Conservation (phyloP, 1,140 invertebrate species). For the Subanguina moxae region DNA sequence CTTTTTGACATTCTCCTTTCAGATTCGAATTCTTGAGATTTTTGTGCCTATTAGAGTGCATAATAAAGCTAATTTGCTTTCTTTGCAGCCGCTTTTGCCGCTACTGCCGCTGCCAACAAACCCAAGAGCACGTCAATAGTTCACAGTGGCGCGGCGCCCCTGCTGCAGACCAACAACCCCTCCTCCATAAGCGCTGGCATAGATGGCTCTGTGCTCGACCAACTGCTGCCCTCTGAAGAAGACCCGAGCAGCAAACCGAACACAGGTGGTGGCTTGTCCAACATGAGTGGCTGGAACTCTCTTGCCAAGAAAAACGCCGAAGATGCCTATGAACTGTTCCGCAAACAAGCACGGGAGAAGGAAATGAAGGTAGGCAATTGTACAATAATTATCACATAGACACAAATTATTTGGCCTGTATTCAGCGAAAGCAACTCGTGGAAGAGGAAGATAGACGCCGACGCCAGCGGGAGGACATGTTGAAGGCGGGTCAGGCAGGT, state of each 20-base stretch:
- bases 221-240: slow-evolving; percentile 24
- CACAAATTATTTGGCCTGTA: not conserved
- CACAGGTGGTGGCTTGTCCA: slow-evolving; percentile 24
- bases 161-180: slow-evolving; percentile 34
- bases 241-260: slow-evolving; percentile 2
- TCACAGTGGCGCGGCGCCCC: slow-evolving; percentile 32
- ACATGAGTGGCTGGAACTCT: slow-evolving; percentile 30
- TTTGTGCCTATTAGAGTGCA: too few species aligned
- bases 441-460: slow-evolving; percentile 37
- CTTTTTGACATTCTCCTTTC: too few species aligned
- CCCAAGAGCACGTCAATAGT: slow-evolving; percentile 24
- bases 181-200: slow-evolving; percentile 28
- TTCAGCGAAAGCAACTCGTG: slow-evolving; percentile 18
- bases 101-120: not conserved
- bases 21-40: too few species aligned
- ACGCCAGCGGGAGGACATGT: slow-evolving; percentile 14
- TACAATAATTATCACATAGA: not conserved
- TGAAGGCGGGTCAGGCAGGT: not conserved
- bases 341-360: slow-evolving; percentile 35
- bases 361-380: slow-evolving; percentile 31
- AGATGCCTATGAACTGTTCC: slow-evolving; percentile 35
- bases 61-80: too few species aligned
- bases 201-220: slow-evolving; percentile 40
- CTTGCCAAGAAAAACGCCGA: slow-evolving; percentile 12
- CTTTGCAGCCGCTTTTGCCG: too few species aligned